Percentiles rank a stretch among this genome's conserved stretches.
phyloP scores from a whole-genome alignment of 1,140 invertebrate species.

The Drosophila ercepeae region DNA sequence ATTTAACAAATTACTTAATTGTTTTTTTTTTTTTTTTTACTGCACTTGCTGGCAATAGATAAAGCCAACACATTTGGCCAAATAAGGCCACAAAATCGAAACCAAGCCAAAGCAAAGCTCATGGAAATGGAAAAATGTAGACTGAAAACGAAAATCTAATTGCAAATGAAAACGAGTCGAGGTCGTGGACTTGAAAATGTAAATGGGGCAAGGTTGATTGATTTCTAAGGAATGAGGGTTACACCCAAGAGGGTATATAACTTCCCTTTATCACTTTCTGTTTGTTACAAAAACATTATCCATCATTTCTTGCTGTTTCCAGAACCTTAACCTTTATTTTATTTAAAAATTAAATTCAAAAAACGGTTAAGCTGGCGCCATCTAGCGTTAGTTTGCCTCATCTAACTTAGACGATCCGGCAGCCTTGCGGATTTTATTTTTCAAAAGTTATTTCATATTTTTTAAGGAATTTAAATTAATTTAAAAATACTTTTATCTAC shows the following conservation, averaged over 20 bases:
- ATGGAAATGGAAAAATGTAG: slow-evolving; percentile 10
- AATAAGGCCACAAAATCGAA: slow-evolving; percentile 32
- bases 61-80: slow-evolving; percentile 2
- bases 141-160: slow-evolving; percentile 21
- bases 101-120: slow-evolving; percentile 2
- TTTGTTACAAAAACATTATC: background rate
- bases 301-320: background rate
- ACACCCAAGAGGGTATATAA: no score
- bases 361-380: background rate
- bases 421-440: background rate
- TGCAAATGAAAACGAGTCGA: slow-evolving; percentile 36
- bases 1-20: slow-evolving; percentile 29
- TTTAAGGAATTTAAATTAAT: no score
- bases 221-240: background rate
- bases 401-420: background rate
- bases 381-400: background rate
- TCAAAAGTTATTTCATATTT: no score
- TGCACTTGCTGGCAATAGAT: slow-evolving; percentile 13
- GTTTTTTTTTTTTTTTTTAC: slow-evolving; percentile 1
- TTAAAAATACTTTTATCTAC: no score
- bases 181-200: slow-evolving; percentile 17
- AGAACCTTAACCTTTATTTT: background rate
- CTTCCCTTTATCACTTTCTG: no score
- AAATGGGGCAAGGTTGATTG: slow-evolving; percentile 17
- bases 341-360: background rate